phyloP scores from a whole-genome alignment of 2,888 invertebrate genomes.

The Lasioglossum pauxillum region DNA sequence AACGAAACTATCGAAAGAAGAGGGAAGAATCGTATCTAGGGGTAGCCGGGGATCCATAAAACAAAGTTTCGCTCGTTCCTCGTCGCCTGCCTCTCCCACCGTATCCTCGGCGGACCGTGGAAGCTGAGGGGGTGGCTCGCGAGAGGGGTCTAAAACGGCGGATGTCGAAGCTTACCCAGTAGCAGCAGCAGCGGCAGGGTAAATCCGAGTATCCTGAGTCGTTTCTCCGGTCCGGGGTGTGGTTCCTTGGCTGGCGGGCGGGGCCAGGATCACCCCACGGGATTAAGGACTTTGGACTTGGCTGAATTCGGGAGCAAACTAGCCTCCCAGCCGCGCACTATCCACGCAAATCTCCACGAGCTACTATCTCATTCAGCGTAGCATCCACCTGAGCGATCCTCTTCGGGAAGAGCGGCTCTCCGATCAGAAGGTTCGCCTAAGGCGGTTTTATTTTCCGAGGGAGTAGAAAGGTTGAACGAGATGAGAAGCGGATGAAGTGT shows the following conservation, averaged over 20 bases:
- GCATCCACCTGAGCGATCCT: not conserved
- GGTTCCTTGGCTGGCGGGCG: conserved; percentile 76
- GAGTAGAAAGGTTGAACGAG: not conserved
- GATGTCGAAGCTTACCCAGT: conserved; percentile 66
- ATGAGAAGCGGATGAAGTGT: not conserved
- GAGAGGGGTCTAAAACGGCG: conserved; percentile 10
- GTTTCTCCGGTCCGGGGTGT: conserved; percentile 73
- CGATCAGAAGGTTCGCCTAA: not conserved
- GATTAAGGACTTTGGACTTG: conserved; percentile 78
- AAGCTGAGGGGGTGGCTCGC: not conserved
- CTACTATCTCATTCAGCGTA: not conserved
- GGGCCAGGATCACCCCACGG: conserved; percentile 75
- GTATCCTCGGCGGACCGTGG: not conserved
- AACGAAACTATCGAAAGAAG: not conserved
- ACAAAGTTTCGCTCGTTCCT: not conserved
- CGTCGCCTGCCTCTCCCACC: not conserved
- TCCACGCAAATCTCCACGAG: not conserved
- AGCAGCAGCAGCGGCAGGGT: conserved; percentile 49
- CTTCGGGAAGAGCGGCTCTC: not conserved
- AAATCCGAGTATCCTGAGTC: conserved; percentile 68
- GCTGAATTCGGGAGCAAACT: conserved; percentile 68
- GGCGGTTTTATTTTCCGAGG: not conserved
- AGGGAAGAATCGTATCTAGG: not conserved
- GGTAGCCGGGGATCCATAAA: not conserved
- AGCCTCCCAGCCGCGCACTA: not conserved